Conservation (phyloP, 2,888 invertebrate genomes). For the Bombyx huttoni region DNA sequence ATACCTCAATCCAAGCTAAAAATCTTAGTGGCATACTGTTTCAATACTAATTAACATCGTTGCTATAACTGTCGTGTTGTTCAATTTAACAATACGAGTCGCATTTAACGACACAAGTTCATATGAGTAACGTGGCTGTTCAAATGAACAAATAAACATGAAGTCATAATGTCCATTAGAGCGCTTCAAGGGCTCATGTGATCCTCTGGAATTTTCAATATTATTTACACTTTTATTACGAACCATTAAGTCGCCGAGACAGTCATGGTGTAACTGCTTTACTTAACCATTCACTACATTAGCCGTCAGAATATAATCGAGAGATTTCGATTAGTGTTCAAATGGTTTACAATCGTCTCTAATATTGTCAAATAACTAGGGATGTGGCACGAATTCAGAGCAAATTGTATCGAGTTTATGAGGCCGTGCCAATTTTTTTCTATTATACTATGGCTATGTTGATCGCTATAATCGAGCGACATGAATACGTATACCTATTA, state of each 20-base stretch:
- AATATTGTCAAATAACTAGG: no score
- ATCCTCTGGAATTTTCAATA: constrained; percentile 39
- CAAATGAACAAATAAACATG: not conserved
- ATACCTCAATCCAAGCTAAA: no score
- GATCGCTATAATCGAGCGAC: constrained; percentile 2
- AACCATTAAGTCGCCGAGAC: constrained; percentile 34
- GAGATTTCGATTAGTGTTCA: no score
- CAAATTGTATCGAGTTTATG: constrained; percentile 16
- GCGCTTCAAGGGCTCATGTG: not conserved
- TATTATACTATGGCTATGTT: constrained; percentile 10
- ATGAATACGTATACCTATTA: constrained; percentile 20
- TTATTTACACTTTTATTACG: constrained; percentile 55
- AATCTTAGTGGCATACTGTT: not conserved
- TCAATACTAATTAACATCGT: not conserved
- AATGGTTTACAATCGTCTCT: no score
- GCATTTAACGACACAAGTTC: not conserved
- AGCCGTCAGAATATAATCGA: no score
- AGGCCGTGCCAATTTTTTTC: constrained; percentile 22
- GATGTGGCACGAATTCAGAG: not conserved
- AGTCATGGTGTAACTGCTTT: constrained; percentile 48
- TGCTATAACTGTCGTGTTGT: not conserved
- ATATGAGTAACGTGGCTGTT: not conserved
- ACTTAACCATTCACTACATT: constrained; percentile 31
- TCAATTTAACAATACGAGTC: not conserved
- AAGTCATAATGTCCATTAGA: not conserved